A percentile compares a stretch with the other conserved stretches of the same genome.
These are phyloP conservation scores for Poicephalus gulielmi DNA, from an alignment of 2,113 vertebrate genomes.

Conservation along the genomic window DNA sequence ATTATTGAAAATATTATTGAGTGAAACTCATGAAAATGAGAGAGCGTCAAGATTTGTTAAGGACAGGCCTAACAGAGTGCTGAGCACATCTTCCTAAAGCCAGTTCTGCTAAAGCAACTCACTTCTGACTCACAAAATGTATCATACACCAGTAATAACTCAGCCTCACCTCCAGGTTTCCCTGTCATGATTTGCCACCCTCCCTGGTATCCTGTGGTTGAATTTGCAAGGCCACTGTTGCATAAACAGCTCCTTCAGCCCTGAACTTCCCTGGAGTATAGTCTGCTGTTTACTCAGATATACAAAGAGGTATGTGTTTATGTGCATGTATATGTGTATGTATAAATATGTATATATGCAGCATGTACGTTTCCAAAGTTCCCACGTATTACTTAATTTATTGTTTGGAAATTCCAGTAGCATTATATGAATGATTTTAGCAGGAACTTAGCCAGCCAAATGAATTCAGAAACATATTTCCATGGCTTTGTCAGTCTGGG, in stretches of 20 bases:
- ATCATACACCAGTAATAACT: not conserved
- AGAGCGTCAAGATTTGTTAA: not conserved
- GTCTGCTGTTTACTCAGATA: not conserved
- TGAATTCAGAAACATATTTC: not conserved
- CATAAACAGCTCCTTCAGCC: constrained; percentile 3
- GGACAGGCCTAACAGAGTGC: not conserved
- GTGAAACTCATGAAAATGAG: not conserved
- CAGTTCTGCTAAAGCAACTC: not conserved
- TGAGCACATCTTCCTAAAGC: not conserved
- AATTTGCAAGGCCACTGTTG: not conserved
- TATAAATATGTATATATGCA: not conserved
- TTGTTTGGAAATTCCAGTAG: constrained; percentile 39
- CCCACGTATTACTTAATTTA: not conserved
- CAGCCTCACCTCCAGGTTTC: not conserved
- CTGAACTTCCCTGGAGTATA: not conserved
- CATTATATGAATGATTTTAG: not conserved
- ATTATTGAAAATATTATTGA: not conserved
- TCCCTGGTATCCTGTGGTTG: not conserved
- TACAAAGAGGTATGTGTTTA: not conserved
- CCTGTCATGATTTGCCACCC: not conserved
- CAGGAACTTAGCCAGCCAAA: constrained; percentile 7
- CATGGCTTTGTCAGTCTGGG: not conserved
- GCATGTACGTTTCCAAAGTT: not conserved
- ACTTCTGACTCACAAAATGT: constrained; percentile 6
- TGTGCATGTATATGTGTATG: not conserved